Conservation (phyloP, 2,113 vertebrate species). For the Phocoena phocoena region DNA sequence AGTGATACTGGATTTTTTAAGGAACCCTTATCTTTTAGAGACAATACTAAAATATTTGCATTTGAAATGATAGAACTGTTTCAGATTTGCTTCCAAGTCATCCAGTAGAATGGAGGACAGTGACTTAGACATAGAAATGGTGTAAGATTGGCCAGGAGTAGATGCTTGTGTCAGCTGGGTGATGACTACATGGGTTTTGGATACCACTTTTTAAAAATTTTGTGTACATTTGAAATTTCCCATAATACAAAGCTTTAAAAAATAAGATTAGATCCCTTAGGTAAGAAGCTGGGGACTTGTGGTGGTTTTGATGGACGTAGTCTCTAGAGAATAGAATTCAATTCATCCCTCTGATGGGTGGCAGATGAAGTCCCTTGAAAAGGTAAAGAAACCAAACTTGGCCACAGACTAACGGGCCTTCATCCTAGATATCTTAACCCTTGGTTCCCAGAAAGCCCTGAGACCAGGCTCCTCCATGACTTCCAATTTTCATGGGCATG, state of each 20-base stretch:
- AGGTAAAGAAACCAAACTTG: neutral
- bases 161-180: neutral
- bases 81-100: neutral
- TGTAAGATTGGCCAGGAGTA: neutral
- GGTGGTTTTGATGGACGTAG: neutral
- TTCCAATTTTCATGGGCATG: too few species aligned
- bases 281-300: neutral
- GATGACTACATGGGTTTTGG: neutral
- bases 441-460: neutral
- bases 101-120: neutral
- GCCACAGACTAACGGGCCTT: neutral
- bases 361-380: neutral
- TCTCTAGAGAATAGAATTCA: neutral
- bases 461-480: accelerated
- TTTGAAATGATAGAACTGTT: neutral
- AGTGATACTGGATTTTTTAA: neutral
- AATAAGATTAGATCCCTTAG: neutral
- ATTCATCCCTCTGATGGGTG: neutral
- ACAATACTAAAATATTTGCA: neutral
- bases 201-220: neutral
- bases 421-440: neutral
- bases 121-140: neutral
- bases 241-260: neutral
- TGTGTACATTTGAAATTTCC: neutral
- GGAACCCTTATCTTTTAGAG: neutral